These are phyloP conservation scores for Neostethus bicornis DNA, from an alignment of 2,797 vertebrate genomes.

Conservation along the genomic window DNA sequence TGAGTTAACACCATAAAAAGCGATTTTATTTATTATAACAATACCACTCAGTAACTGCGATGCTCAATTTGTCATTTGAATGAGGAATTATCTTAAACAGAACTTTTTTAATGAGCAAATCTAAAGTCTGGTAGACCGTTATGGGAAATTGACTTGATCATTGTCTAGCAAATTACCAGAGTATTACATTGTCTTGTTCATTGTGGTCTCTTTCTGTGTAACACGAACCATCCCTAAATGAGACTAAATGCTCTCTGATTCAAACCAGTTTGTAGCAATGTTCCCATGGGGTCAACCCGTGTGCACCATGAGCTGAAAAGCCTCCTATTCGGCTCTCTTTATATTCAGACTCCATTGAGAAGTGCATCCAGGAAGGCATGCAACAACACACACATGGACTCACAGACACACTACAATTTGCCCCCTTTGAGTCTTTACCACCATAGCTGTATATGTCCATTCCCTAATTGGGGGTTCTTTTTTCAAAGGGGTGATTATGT, in stretches of 20 bases:
- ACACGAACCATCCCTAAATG: constrained; percentile 59
- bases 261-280: constrained; percentile 57
- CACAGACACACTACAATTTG: constrained; percentile 28
- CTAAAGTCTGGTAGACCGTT: constrained; percentile 25
- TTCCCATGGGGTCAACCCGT: constrained; percentile 70
- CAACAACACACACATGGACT: constrained; percentile 22
- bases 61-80: not conserved
- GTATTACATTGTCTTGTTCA: constrained; percentile 49
- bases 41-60: no score
- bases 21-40: no score
- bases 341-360: constrained; percentile 66
- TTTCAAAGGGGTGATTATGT: constrained; percentile 74
- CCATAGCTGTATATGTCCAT: constrained; percentile 65
- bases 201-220: constrained; percentile 50
- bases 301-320: constrained; percentile 72
- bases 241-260: constrained; percentile 68
- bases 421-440: constrained; percentile 56
- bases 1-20: no score
- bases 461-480: constrained; percentile 79
- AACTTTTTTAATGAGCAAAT: not conserved
- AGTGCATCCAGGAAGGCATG: constrained; percentile 52
- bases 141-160: constrained; percentile 52
- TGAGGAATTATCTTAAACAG: not conserved
- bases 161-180: constrained; percentile 52
- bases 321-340: constrained; percentile 67